These are phyloP conservation scores for Eciton burchellii DNA, from an alignment of 1,140 invertebrate genomes.

Conservation along the genomic window DNA sequence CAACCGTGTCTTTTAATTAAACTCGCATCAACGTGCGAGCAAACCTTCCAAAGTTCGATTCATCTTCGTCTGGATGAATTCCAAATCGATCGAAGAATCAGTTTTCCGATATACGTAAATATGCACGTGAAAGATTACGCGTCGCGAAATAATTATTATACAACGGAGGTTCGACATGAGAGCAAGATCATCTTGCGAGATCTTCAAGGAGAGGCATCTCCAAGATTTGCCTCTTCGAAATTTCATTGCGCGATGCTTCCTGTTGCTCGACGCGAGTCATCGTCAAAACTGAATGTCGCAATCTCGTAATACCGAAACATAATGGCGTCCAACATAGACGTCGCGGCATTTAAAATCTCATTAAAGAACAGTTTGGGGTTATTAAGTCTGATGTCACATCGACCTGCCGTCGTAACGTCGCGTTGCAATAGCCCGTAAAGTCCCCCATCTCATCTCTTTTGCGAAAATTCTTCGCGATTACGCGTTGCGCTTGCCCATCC, in stretches of 20 bases:
- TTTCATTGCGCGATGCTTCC: neutral
- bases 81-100: neutral
- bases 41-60: too few species aligned
- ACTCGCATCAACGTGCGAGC: too few species aligned
- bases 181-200: too few species aligned
- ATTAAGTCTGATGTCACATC: constrained; percentile 11
- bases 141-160: neutral
- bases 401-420: neutral
- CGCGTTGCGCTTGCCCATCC: neutral
- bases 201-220: too few species aligned
- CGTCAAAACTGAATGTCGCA: constrained; percentile 22
- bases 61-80: neutral
- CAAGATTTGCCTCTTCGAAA: neutral
- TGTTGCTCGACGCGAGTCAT: neutral
- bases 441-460: neutral
- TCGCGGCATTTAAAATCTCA: constrained; percentile 36
- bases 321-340: constrained; percentile 6
- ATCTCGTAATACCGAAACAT: constrained; percentile 19
- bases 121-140: too few species aligned
- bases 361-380: neutral
- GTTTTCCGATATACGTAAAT: too few species aligned
- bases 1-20: neutral
- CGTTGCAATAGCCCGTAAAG: neutral
- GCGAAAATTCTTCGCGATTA: neutral
- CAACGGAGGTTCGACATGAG: too few species aligned